Base-by-base conservation (phyloP, 2,113 vertebrate species). In the Lepus timidus region DNA sequence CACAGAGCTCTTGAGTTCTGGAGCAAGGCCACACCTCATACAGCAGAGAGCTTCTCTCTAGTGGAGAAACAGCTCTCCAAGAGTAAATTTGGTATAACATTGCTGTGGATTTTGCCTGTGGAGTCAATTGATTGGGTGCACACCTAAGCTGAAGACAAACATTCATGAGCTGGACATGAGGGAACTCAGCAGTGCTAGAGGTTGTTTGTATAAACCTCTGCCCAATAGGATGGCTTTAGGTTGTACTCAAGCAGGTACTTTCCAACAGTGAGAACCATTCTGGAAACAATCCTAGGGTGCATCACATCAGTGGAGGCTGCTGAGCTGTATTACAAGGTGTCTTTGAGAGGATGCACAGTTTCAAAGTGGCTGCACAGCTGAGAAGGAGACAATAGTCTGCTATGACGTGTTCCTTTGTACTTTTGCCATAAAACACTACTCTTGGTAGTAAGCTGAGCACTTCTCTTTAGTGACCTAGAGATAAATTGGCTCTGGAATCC, bases 51-150 rank as follows among this genome's bases (percentile, higher is more conserved):
- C 11, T 12, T 10, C 39, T 78, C 8, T 84, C 36, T 31, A 0
- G 3, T 11, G 31, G 73, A 71, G 39, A 78, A 64, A 14, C n/a
- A 44, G 75, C 31, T 31, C 49, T 58, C 23, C 68, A 55, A 14
- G 17, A 29, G 13, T 19, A 14, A 86, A 6, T 4, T 12, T 16
- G 9, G 36, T 10, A 0, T 71, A 0, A 8, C 12, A 7, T 73
- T 33, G 9, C 52, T 29, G 1, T 25, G 44, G 20, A 19, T 79
- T 25, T 44, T 65, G 16, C 44, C 76, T 7, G 58, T 74, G 29
- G 64, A 64, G 22, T 67, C 55, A 65, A 10, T 2, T 19, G 7
- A 22, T 39, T 2, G 11, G 9, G 51, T 49, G 49, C 13, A 25
- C 4, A 10, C 9, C 16, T 5, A 61, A 87, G 25, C 75, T 25